phyloP scores from a whole-genome alignment of 2,113 vertebrate genomes.

The Opisthocomus hoazin region DNA sequence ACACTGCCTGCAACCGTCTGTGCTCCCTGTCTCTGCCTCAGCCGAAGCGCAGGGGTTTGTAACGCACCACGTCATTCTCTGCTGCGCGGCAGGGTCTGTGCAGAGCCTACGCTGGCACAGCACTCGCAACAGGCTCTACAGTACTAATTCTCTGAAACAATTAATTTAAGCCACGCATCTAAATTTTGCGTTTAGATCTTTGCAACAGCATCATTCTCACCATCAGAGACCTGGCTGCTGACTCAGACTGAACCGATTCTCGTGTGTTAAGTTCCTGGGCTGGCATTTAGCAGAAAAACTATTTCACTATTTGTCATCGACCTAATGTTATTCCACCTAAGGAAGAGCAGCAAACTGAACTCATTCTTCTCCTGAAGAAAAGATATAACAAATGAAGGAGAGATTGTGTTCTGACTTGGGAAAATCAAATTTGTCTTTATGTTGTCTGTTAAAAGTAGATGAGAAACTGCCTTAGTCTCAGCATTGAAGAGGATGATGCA shows the following conservation, averaged over 20 bases:
- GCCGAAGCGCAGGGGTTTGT: neutral
- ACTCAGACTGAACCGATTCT: neutral
- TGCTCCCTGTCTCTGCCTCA: neutral
- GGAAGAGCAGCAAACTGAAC: neutral
- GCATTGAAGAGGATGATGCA: neutral
- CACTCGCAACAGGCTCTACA: neutral
- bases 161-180: neutral
- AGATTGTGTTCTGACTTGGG: neutral
- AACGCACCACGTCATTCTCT: neutral
- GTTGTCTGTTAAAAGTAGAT: neutral
- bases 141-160: neutral
- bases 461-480: neutral
- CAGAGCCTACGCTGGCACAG: fast-evolving
- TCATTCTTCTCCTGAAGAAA: neutral
- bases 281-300: neutral
- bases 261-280: neutral
- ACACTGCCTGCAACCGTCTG: fast-evolving
- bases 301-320: neutral
- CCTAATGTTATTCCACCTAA: neutral
- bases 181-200: neutral
- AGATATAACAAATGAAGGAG: neutral
- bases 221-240: neutral
- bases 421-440: neutral
- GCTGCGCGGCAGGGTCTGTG: neutral
- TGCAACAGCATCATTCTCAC: neutral